phyloP scores from a whole-genome alignment of 2,888 invertebrate genomes.

The Heliconius ismenius region DNA sequence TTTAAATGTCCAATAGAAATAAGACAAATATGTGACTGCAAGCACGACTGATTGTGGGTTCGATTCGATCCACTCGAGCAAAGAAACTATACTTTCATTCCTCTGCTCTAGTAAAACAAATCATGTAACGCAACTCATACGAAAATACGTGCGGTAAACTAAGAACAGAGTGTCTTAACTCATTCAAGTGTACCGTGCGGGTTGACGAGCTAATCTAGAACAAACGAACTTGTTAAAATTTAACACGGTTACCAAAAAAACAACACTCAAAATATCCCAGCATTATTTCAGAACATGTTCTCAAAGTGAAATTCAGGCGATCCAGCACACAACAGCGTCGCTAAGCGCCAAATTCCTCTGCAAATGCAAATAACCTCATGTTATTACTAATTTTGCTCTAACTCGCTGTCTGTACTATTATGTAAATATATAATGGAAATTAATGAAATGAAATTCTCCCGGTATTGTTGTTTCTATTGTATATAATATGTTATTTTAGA shows the following conservation, averaged over 20 bases:
- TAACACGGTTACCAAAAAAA: background rate
- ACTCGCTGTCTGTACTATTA: slow-evolving; percentile 18
- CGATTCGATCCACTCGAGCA: too few species aligned
- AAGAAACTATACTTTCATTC: background rate
- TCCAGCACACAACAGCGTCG: slow-evolving; percentile 5
- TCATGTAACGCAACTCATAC: too few species aligned
- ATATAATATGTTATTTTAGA: background rate
- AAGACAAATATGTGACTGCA: too few species aligned
- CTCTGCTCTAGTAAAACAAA: background rate
- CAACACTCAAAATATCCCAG: background rate
- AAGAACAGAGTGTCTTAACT: too few species aligned
- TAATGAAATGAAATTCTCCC: background rate
- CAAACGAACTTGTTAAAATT: background rate
- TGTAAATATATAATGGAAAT: slow-evolving; percentile 32
- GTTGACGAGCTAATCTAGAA: background rate
- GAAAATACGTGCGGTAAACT: too few species aligned
- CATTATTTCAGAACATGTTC: background rate
- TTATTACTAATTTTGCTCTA: slow-evolving; percentile 26
- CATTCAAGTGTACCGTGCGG: too few species aligned
- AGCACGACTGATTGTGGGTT: too few species aligned
- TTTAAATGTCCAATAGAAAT: too few species aligned
- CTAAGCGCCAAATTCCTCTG: slow-evolving; percentile 21
- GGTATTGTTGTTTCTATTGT: background rate
- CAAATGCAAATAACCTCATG: slow-evolving; percentile 25
- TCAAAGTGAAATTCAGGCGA: slow-evolving; percentile 12